Base-by-base conservation (phyloP, 2,888 invertebrate species). In the Agrochola lychnidis region DNA sequence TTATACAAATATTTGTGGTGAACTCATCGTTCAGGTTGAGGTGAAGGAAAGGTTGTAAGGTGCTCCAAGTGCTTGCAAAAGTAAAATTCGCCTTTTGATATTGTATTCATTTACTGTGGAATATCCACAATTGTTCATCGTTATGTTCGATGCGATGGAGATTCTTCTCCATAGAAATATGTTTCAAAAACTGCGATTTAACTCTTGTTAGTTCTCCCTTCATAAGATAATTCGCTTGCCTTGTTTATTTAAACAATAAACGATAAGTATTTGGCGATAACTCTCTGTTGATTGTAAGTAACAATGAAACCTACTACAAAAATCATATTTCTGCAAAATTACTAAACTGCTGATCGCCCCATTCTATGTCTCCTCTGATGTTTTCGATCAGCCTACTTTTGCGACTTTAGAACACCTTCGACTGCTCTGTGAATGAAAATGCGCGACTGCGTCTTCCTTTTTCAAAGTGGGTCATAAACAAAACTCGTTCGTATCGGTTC, bases 401-500 rank as follows among this genome's bases (percentile, higher is more conserved):
- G 45, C 40, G 12, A 57, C 7, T 14, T 56, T 56, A 53, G 10
- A 73, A 57, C 51, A 51, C 57, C 48, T 42, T 62, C 53, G 48
- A 56, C 40, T 51, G n/a, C 1, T 36, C 22, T 82, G 63, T 51
- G 57, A 77, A 77, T 67, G 78, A 70, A 78, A 81, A 81, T 69
- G 48, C 51, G 51, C 61, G 72, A 61, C 63, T 56, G 51, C 53
- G 63, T 70, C 76, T 70, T 78, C 75, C 75, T 76, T 53, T 62
- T 73, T 25, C 30, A 48, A 79, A 76, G 75, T 78, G 63, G 81
- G 77, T 80, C 81, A 73, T 73, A 76, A 82, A 79, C 68, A 72
- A 81, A 85, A 77, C 86, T 77, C 67, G 87, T 86, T 86, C 25
- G 69, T 85, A 81, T 79, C 76, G 73, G 70, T 83, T 78, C 70